These are phyloP conservation scores for Chrysolophus pictus DNA, from an alignment of 2,797 vertebrate genomes.

Conservation along the genomic window DNA sequence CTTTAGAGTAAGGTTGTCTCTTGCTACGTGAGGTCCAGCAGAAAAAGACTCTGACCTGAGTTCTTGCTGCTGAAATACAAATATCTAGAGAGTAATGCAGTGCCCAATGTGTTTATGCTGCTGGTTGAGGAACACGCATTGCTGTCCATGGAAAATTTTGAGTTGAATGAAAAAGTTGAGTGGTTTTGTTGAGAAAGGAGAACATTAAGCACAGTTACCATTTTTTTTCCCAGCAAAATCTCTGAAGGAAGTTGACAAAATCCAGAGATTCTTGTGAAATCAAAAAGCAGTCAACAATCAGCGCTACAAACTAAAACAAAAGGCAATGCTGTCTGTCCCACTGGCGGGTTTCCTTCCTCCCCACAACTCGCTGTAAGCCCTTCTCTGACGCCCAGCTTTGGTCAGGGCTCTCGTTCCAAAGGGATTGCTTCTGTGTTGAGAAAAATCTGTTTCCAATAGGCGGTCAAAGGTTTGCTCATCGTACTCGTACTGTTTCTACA, in stretches of 20 bases:
- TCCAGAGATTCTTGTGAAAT: constrained; percentile 67
- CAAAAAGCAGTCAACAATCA: constrained; percentile 47
- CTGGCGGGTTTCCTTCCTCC: constrained; percentile 52
- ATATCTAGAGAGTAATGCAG: not conserved
- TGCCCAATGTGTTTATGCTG: not conserved
- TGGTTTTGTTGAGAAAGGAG: constrained; percentile 19
- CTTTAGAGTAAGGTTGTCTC: not conserved
- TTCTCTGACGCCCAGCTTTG: not conserved
- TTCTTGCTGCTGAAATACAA: not conserved
- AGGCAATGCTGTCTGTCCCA: constrained; percentile 34
- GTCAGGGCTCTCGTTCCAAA: constrained; percentile 51
- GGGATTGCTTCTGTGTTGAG: constrained; percentile 41
- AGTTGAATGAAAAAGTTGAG: not conserved
- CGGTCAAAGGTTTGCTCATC: not conserved
- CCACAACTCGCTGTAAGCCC: constrained; percentile 18
- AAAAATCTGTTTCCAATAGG: constrained; percentile 66
- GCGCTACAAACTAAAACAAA: constrained; percentile 35
- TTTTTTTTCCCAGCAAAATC: constrained; percentile 31
- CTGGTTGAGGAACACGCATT: not conserved
- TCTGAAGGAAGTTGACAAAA: constrained; percentile 55
- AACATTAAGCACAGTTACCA: not conserved
- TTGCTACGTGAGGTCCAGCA: not conserved
- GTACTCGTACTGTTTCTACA: constrained; percentile 39
- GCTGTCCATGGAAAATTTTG: not conserved
- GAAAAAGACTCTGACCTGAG: not conserved